Evolutionary conservation across 2,797 vertebrate genomes (phyloP).

Genomic region (Apogon talboti): DNA sequence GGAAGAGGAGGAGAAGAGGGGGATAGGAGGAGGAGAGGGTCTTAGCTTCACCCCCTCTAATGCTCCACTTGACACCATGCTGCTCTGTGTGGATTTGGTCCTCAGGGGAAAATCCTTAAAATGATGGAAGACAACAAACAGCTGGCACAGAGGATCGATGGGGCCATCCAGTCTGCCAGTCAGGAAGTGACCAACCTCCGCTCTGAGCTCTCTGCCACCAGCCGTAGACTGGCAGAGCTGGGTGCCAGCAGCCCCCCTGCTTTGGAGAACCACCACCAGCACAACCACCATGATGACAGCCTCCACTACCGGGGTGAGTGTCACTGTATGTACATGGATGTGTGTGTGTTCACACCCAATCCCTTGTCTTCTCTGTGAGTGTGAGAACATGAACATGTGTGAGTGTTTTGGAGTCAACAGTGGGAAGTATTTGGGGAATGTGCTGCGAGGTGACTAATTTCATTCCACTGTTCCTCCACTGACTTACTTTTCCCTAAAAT

Average conservation of each 20-base stretch:
- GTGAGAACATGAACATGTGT: conserved; percentile 61
- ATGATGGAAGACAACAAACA: conserved; percentile 98
- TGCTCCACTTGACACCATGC: conserved; percentile 87
- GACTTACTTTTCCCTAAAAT: conserved; percentile 51
- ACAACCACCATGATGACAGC: conserved; percentile 82
- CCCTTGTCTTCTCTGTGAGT: conserved; percentile 23
- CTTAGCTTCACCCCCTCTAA: conserved; percentile 57
- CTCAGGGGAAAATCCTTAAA: conserved; percentile 92
- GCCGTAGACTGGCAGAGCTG: conserved; percentile 91
- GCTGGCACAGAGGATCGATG: conserved; percentile 93
- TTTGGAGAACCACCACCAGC: conserved; percentile 89
- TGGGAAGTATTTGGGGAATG: conserved; percentile 69
- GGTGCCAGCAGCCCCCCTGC: conserved; percentile 84
- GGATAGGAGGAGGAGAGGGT: conserved; percentile 44
- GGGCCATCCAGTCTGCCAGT: conserved; percentile 92
- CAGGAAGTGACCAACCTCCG: conserved; percentile 93
- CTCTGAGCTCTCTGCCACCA: conserved; percentile 91
- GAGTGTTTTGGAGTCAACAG: conserved; percentile 56
- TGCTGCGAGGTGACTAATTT: conserved; percentile 46
- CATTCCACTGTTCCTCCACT: conserved; percentile 29
- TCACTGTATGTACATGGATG: conserved; percentile 25
- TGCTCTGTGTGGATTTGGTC: conserved; percentile 88
- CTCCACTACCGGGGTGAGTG: conserved; percentile 79
- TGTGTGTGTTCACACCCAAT: conserved; percentile 13
- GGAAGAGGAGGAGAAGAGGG: conserved; percentile 32